A percentile compares a stretch with the other conserved stretches of the same genome.
Evolutionary conservation across 92 coral and sea anemone genomes (phyloP).

Genomic region (Phenganax marumi): DNA sequence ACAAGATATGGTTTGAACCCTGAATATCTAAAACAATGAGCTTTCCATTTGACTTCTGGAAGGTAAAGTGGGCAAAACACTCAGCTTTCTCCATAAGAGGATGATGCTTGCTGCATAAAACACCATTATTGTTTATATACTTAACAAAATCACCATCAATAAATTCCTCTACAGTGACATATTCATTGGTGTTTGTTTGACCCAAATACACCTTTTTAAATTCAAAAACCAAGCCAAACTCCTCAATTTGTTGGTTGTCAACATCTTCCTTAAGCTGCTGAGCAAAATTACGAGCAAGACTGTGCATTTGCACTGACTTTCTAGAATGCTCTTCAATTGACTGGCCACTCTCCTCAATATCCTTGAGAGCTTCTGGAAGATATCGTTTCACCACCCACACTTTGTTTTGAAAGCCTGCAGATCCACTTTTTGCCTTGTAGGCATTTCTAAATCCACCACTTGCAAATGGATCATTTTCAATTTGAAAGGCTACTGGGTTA

Average conservation of each 20-base stretch:
- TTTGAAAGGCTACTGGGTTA: constrained; percentile 46
- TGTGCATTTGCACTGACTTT: constrained; percentile 40
- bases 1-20: constrained; percentile 53
- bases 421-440: constrained; percentile 60
- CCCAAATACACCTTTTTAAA: constrained; percentile 58
- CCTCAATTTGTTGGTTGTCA: constrained; percentile 21
- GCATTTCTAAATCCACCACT: constrained; percentile 66
- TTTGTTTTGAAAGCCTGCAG: constrained; percentile 52
- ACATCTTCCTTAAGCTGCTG: constrained; percentile 16
- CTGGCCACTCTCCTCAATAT: constrained; percentile 1
- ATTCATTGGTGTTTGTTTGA: constrained; percentile 48
- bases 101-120: constrained; percentile 50
- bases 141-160: constrained; percentile 55
- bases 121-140: constrained; percentile 58
- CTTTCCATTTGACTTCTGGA: constrained; percentile 52
- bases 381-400: constrained; percentile 59
- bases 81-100: constrained; percentile 52
- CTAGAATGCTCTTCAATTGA: constrained; percentile 25
- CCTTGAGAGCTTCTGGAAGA: not conserved
- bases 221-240: constrained; percentile 50
- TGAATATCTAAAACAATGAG: constrained; percentile 52
- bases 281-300: constrained; percentile 33
- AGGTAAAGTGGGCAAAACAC: constrained; percentile 55
- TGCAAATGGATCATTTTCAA: constrained; percentile 39
- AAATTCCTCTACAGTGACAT: constrained; percentile 56